Percentiles rank a stretch among this genome's conserved stretches.
Conservation (phyloP, 2,113 vertebrate species). For the Dermatemys mawii region DNA sequence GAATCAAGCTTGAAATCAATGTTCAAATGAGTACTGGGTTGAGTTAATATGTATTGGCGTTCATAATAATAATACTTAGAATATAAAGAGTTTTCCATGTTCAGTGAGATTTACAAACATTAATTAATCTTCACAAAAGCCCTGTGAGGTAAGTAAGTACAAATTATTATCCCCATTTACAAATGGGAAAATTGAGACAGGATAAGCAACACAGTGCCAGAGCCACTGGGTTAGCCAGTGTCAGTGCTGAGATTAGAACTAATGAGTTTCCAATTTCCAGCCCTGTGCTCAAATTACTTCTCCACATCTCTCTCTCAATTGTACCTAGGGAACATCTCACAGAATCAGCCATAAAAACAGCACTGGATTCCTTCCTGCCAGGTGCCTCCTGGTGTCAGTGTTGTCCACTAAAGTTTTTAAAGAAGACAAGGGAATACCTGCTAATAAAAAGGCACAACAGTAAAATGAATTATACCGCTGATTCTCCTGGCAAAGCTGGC, state of each 20-base stretch:
- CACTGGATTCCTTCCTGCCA: not conserved
- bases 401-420: not conserved
- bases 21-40: not conserved
- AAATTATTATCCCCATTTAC: not conserved
- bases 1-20: not conserved
- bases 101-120: not conserved
- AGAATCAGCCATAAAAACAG: not conserved
- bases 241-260: not conserved
- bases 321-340: rapidly evolving
- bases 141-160: not conserved
- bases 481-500: conserved; percentile 45
- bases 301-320: not conserved
- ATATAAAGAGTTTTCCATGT: rapidly evolving
- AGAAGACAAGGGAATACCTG: not conserved
- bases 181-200: not conserved
- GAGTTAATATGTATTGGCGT: not conserved
- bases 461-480: not conserved
- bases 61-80: not conserved
- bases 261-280: not conserved
- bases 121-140: not conserved
- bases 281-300: rapidly evolving
- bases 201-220: not conserved
- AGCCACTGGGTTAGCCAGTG: not conserved
- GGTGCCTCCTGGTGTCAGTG: not conserved
- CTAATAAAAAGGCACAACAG: not conserved